Conservation (phyloP, 2,888 invertebrate genomes). For the Cylloceria caligata region DNA sequence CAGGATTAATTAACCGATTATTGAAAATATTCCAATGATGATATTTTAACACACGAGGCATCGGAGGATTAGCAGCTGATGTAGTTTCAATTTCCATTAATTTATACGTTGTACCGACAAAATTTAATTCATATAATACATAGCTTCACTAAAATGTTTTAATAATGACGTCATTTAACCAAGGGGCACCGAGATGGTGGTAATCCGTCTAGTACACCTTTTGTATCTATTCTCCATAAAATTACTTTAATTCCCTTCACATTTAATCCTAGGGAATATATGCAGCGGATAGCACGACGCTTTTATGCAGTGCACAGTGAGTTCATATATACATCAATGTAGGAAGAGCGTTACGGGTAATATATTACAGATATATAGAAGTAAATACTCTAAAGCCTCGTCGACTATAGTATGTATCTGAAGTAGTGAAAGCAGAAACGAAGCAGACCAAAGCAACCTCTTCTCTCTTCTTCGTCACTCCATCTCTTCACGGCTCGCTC, state of each 20-base stretch:
- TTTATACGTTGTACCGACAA: not conserved
- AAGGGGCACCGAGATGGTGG: conserved; percentile 27
- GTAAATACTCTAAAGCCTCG: not conserved
- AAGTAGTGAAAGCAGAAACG: conserved; percentile 15
- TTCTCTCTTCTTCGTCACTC: conserved; percentile 19
- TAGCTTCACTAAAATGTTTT: conserved; percentile 3
- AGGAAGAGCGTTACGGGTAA: not conserved
- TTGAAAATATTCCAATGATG: not conserved
- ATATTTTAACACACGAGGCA: not conserved
- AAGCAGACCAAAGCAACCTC: conserved; percentile 9
- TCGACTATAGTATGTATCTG: conserved; percentile 13
- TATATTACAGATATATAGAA: not conserved
- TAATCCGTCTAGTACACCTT: conserved; percentile 30
- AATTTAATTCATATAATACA: not conserved
- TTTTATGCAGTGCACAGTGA: conserved; percentile 35
- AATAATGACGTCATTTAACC: conserved; percentile 26
- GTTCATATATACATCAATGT: conserved; percentile 15
- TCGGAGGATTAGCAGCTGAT: not conserved
- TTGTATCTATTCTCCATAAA: conserved; percentile 57
- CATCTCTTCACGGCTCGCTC: conserved; percentile 6
- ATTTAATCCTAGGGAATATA: conserved; percentile 62
- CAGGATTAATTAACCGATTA: not conserved
- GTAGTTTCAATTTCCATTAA: not conserved
- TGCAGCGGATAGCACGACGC: conserved; percentile 37
- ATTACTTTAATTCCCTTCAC: conserved; percentile 54